Evolutionary conservation across 1,140 invertebrate species (phyloP), one percentile per base, ranked within the genome.

Genomic region (Nilaparvata lugens): DNA sequence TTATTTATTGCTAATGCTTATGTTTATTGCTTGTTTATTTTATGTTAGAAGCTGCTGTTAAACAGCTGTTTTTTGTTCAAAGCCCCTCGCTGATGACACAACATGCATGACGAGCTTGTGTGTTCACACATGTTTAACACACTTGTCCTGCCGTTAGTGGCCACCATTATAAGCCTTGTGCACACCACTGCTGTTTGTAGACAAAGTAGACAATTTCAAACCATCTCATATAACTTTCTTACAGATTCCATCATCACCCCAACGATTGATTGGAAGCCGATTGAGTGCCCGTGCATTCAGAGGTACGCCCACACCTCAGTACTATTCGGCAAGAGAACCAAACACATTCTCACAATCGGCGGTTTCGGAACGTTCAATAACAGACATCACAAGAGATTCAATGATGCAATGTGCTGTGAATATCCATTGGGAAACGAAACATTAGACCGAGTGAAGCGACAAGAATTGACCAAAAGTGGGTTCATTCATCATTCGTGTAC

Each of bases 401-500:
- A 40, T 9, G 31, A 56, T 25, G n/a, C 40, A 18, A 9, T 25
- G 21, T 56, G 25, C 13, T 14, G 31, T 38, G 23, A 40, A 7
- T 31, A 19, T 28, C 3, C 18, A 2, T 7, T 9, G 23, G 55
- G n/a, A 25, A 56, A 31, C 40, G 7, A 4, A 9, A 24, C n/a
- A 53, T 14, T 21, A 18, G 23, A 19, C 2, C 5, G 31, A 56
- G 2, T 48, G 45, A 5, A 16, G 21, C 1, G n/a, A 16, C 11
- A 48, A 48, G 16, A 11, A 16, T 14, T 18, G 6, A 16, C 11
- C 16, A 19, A 16, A 5, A 56, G 52, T 31, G 28, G 38, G 28
- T 62, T 42, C 28, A 19, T 63, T 24, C 55, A 55, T 21, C 48
- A 35, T 40, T 31, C 56, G 1, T 61, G 58, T 42, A 25, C 60